Conservation (phyloP, 1,140 invertebrate genomes). For the Magallana ariakensis region DNA sequence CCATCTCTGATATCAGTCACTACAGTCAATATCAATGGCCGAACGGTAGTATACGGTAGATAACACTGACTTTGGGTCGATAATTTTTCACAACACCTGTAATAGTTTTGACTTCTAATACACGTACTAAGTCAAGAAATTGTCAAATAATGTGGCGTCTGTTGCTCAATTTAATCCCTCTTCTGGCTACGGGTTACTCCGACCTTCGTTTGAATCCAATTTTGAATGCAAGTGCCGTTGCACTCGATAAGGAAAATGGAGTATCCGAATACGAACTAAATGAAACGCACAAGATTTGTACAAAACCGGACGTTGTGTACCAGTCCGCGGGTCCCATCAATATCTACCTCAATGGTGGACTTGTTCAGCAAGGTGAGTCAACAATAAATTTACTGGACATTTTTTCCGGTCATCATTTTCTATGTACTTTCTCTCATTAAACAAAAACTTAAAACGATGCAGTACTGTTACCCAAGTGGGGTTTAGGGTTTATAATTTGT, state of each 20-base stretch:
- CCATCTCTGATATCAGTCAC: too few relatives aligned
- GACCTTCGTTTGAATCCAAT: neutral
- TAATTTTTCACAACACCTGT: neutral
- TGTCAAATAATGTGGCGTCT: neutral
- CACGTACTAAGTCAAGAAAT: neutral
- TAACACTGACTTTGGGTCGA: neutral
- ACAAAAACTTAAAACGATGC: too few relatives aligned
- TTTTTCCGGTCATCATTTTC: neutral
- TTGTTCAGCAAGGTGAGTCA: neutral
- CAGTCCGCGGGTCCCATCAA: slow-evolving; percentile 2
- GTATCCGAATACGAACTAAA: neutral
- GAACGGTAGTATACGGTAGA: neutral
- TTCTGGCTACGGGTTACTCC: neutral
- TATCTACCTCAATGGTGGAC: slow-evolving; percentile 31
- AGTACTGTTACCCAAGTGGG: too few relatives aligned
- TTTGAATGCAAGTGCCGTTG: neutral
- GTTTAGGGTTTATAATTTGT: too few relatives aligned
- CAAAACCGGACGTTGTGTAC: neutral
- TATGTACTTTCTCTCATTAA: too few relatives aligned
- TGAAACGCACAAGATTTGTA: neutral
- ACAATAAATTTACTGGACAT: neutral
- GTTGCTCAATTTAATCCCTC: neutral
- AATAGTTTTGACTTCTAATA: neutral
- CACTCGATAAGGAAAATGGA: neutral
- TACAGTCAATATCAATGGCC: too few relatives aligned